A percentile compares a stretch with the other conserved stretches of the same genome.
These are phyloP conservation scores for Dolichopus griseipennis DNA, from an alignment of 2,888 invertebrate species.

Conservation along the genomic window DNA sequence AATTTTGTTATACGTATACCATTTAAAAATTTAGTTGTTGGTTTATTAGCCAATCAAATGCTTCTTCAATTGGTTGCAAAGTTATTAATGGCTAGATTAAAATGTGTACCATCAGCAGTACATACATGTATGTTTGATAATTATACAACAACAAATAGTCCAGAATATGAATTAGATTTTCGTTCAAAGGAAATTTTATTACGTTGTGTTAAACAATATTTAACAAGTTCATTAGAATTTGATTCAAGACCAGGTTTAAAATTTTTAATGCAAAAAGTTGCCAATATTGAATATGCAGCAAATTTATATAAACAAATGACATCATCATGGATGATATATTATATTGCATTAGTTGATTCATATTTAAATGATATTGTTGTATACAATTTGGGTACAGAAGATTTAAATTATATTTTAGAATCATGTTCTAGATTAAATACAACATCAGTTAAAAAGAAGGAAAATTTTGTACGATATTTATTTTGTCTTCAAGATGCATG, in stretches of 20 bases:
- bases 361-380: slow-evolving; percentile 63
- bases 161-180: slow-evolving; percentile 42
- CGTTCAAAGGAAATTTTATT: slow-evolving; percentile 56
- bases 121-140: slow-evolving; percentile 44
- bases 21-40: slow-evolving; percentile 77
- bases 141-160: slow-evolving; percentile 40
- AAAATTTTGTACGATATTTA: slow-evolving; percentile 51
- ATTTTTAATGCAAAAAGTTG: slow-evolving; percentile 88
- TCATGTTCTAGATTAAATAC: slow-evolving; percentile 51
- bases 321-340: slow-evolving; percentile 82
- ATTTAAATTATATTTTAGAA: slow-evolving; percentile 55
- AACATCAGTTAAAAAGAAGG: slow-evolving; percentile 45
- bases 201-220: slow-evolving; percentile 72
- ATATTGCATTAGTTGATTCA: slow-evolving; percentile 76
- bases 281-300: slow-evolving; percentile 74
- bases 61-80: slow-evolving; percentile 83
- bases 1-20: slow-evolving; percentile 76
- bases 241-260: slow-evolving; percentile 86
- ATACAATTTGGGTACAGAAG: slow-evolving; percentile 53
- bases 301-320: slow-evolving; percentile 89
- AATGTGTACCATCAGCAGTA: slow-evolving; percentile 51
- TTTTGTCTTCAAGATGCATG: slow-evolving; percentile 54
- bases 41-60: slow-evolving; percentile 86
- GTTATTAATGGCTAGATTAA: slow-evolving; percentile 69
- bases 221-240: slow-evolving; percentile 73